phyloP scores from a whole-genome alignment of 1,140 invertebrate species.

The Drosophila chauvacae region DNA sequence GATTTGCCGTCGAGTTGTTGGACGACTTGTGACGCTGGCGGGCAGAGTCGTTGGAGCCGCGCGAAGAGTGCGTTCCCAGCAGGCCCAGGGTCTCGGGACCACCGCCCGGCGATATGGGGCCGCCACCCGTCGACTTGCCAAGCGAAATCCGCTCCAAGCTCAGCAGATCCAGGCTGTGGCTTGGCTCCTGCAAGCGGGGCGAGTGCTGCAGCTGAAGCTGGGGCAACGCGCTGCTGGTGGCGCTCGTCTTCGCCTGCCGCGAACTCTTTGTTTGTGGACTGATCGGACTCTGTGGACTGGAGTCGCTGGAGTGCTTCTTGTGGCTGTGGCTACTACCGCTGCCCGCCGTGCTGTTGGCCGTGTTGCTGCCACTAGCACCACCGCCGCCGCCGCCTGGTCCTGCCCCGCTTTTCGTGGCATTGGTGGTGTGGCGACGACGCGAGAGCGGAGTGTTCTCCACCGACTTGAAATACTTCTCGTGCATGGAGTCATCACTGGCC shows the following conservation, averaged over 20 bases:
- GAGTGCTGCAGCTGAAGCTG: conserved; percentile 63
- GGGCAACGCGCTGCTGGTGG: conserved; percentile 66
- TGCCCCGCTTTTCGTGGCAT: conserved; percentile 57
- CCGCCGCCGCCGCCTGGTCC: conserved; percentile 35
- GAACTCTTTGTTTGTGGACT: conserved; percentile 80
- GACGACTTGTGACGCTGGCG: conserved; percentile 69
- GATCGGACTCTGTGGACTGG: conserved; percentile 83
- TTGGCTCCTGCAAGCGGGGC: conserved; percentile 65
- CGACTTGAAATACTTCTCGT: conserved; percentile 91
- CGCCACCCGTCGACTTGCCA: conserved; percentile 42
- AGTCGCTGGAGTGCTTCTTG: conserved; percentile 84
- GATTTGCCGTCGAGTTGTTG: conserved; percentile 67
- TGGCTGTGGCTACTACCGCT: conserved; percentile 70
- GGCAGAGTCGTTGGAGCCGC: conserved; percentile 76
- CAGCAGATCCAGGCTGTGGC: conserved; percentile 64
- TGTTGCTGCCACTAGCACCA: conserved; percentile 71
- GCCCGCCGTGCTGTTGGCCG: conserved; percentile 70
- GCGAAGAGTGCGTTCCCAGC: conserved; percentile 74
- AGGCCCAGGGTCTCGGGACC: conserved; percentile 72
- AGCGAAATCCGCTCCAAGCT: conserved; percentile 73
- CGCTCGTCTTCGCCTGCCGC: conserved; percentile 71
- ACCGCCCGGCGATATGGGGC: conserved; percentile 68
- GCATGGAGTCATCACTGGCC: conserved; percentile 91
- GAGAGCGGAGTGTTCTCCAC: conserved; percentile 87
- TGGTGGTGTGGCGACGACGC: conserved; percentile 85